Base-by-base conservation (phyloP, 2,113 vertebrate species). In the Brachypodius melanocephalos region DNA sequence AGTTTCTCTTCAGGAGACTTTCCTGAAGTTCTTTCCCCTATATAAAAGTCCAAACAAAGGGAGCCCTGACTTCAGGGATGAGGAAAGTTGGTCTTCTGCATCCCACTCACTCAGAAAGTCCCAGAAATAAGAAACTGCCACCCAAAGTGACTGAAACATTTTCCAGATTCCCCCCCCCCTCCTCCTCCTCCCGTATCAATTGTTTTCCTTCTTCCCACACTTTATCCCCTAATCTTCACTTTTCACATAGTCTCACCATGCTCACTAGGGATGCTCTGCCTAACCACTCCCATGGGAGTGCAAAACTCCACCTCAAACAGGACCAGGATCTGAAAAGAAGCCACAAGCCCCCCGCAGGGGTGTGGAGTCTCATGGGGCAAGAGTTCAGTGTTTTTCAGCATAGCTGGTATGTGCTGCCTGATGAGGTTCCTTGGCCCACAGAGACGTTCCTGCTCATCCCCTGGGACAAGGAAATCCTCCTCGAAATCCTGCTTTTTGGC, bases 311-410 rank as follows among this genome's bases (percentile, higher is more conserved):
- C 25, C 40, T 72, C 17, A 55, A 40, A 80, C 31, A 77, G 40
- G 81, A 76, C 28, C 15, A 3, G 31, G 21, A 48, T 77, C 31
- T 84, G 63, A 81, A 91, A 73, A 66, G 46, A 69, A 91, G 42
- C 5, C 71, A 57, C 5, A 4, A 13, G 11, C 2, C 5, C 5
- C 10, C 7, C 0, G 0, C 18, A 57, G 11, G 22, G 9, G 3
- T 48, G 15, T 4, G 1, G n/a, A 45, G 43, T 14, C 42, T 38
- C 43, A n/a, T n/a, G 19, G 19, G 29, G 18, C 26, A 69, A 1
- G 0, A 26, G 31, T 36, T 72, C 62, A 63, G 0, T 5, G 8
- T n/a, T 65, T 48, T 52, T 40, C 4, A 2, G 46, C 24, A 9
- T 3, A 29, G 28, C 19, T n/a, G 22, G 12, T 24, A 10, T 4